A percentile compares a stretch with the other conserved stretches of the same genome.
Evolutionary conservation across 2,113 vertebrate genomes (phyloP).

Genomic region (Pomatostomus ruficeps): DNA sequence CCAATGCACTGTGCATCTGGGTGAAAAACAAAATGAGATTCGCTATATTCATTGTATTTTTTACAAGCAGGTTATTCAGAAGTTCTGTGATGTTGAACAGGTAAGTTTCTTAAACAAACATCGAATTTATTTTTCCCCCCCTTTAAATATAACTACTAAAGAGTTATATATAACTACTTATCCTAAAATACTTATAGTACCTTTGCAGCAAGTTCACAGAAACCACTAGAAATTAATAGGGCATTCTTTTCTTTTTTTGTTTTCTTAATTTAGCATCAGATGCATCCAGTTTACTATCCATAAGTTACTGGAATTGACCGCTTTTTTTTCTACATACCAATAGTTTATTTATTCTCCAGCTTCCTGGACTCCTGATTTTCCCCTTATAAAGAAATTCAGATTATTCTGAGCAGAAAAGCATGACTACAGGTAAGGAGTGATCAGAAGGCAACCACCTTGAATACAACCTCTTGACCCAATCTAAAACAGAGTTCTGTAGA

Average conservation of each 20-base stretch:
- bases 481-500: background rate
- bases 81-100: background rate
- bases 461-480: background rate
- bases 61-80: background rate
- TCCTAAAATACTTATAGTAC: background rate
- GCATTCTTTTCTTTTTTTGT: accelerated
- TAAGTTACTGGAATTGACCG: background rate
- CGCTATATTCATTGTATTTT: background rate
- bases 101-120: background rate
- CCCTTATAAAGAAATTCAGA: background rate
- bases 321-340: background rate
- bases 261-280: background rate
- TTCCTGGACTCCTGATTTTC: background rate
- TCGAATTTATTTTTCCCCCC: background rate
- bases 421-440: background rate
- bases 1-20: background rate
- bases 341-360: background rate
- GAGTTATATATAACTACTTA: no score
- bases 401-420: background rate
- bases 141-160: background rate
- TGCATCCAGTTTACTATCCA: background rate
- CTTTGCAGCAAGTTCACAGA: background rate
- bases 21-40: background rate
- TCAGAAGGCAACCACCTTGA: background rate
- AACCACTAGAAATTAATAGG: background rate